Percentiles rank a stretch among this genome's conserved stretches.
Conservation (phyloP, 2,113 vertebrate genomes). For the Mesitornis unicolor region DNA sequence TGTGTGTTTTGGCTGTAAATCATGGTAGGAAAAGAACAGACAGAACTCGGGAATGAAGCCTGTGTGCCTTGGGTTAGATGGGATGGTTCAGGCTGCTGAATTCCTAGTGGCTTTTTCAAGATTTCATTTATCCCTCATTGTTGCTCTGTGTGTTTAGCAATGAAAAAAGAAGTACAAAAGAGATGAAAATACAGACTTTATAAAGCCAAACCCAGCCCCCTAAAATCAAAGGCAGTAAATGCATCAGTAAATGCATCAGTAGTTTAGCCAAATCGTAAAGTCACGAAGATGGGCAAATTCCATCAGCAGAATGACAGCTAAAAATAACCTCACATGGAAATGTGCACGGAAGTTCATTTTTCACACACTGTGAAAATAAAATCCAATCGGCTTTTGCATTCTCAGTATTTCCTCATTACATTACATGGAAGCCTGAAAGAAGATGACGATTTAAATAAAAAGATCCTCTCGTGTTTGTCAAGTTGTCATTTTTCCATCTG, state of each 20-base stretch:
- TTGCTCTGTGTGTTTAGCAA: slow-evolving; percentile 56
- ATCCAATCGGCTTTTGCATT: slow-evolving; percentile 39
- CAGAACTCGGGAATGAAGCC: background rate
- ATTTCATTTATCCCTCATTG: slow-evolving; percentile 63
- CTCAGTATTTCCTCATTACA: slow-evolving; percentile 40
- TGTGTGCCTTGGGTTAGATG: slow-evolving; percentile 45
- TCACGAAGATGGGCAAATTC: slow-evolving; percentile 34
- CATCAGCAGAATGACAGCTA: slow-evolving; percentile 15
- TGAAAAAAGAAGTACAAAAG: slow-evolving; percentile 56
- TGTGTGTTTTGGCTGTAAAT: slow-evolving; percentile 50
- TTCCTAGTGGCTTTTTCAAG: slow-evolving; percentile 73
- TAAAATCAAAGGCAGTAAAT: slow-evolving; percentile 58
- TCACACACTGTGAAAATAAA: background rate
- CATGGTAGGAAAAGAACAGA: slow-evolving; percentile 16
- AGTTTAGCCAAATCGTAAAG: slow-evolving; percentile 37
- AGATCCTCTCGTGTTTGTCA: slow-evolving; percentile 56
- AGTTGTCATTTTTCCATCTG: slow-evolving; percentile 62
- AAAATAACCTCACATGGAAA: slow-evolving; percentile 31
- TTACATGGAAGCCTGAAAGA: slow-evolving; percentile 42
- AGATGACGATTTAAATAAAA: slow-evolving; percentile 56
- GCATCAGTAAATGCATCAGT: slow-evolving; percentile 56
- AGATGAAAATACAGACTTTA: slow-evolving; percentile 39
- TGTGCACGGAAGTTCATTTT: background rate
- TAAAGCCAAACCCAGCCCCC: background rate
- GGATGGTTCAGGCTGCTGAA: slow-evolving; percentile 41